Conservation (phyloP, 2,797 vertebrate genomes). For the Hippoglossus hippoglossus region DNA sequence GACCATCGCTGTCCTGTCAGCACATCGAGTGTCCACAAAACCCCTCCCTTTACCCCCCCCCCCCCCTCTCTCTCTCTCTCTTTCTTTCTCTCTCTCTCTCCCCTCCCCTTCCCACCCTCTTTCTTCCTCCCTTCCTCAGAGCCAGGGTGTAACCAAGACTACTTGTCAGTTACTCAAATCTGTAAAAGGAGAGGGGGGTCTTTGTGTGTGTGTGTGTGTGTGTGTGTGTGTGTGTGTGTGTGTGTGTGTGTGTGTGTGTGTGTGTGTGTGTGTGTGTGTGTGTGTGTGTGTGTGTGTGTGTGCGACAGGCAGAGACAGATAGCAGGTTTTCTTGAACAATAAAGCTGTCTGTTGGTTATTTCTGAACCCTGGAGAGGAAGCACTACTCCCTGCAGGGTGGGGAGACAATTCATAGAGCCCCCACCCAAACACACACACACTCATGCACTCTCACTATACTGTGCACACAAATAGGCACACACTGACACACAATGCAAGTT, state of each 20-base stretch:
- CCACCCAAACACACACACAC: constrained; percentile 55
- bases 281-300: constrained; percentile 14
- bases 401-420: constrained; percentile 67
- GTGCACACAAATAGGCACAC: constrained; percentile 12
- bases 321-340: constrained; percentile 78
- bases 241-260: constrained; percentile 36
- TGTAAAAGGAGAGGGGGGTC: constrained; percentile 66
- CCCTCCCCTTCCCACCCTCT: constrained; percentile 19
- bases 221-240: constrained; percentile 36
- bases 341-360: constrained; percentile 81
- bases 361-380: constrained; percentile 81
- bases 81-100: constrained; percentile 5
- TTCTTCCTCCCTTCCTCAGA: constrained; percentile 69
- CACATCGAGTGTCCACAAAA: constrained; percentile 75
- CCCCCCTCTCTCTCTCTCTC: constrained; percentile 36
- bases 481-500: constrained; percentile 27
- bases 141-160: constrained; percentile 78
- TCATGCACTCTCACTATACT: not conserved
- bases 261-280: constrained; percentile 34
- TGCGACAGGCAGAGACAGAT: constrained; percentile 54
- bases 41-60: constrained; percentile 60
- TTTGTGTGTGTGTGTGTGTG: constrained; percentile 45
- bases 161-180: constrained; percentile 78
- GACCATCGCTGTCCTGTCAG: constrained; percentile 78
- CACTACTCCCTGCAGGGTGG: constrained; percentile 78